phyloP scores from a whole-genome alignment of 2,113 vertebrate species.

The Symphodus melops region DNA sequence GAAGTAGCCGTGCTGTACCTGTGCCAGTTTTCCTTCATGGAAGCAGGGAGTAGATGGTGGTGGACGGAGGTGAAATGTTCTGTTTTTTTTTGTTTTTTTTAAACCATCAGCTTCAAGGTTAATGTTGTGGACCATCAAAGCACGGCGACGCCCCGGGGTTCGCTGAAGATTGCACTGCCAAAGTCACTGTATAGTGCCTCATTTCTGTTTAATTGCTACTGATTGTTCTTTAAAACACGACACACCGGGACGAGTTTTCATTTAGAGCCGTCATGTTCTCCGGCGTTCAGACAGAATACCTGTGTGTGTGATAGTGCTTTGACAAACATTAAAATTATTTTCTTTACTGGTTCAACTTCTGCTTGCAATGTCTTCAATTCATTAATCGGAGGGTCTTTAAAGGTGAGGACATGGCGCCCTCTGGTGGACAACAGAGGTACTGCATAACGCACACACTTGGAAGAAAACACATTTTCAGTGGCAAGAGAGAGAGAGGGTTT shows the following conservation, averaged over 20 bases:
- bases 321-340: slow-evolving; percentile 76
- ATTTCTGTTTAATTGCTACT: slow-evolving; percentile 53
- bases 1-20: slow-evolving; percentile 65
- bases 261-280: slow-evolving; percentile 39
- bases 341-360: slow-evolving; percentile 61
- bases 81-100: no score
- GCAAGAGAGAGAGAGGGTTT: neutral
- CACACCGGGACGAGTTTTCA: slow-evolving; percentile 21
- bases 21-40: slow-evolving; percentile 59
- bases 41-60: slow-evolving; percentile 8
- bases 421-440: slow-evolving; percentile 32
- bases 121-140: slow-evolving; percentile 62
- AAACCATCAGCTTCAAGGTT: slow-evolving; percentile 50
- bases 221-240: slow-evolving; percentile 61
- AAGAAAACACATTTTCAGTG: neutral
- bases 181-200: slow-evolving; percentile 79
- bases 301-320: slow-evolving; percentile 54
- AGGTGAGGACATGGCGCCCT: neutral
- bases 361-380: slow-evolving; percentile 18
- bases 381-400: slow-evolving; percentile 8
- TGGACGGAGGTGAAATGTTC: no score
- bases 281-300: slow-evolving; percentile 39
- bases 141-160: slow-evolving; percentile 61
- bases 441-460: neutral
- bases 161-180: slow-evolving; percentile 70